Base-by-base conservation (phyloP, 2,797 vertebrate genomes). In the Sebastes trivittatus region DNA sequence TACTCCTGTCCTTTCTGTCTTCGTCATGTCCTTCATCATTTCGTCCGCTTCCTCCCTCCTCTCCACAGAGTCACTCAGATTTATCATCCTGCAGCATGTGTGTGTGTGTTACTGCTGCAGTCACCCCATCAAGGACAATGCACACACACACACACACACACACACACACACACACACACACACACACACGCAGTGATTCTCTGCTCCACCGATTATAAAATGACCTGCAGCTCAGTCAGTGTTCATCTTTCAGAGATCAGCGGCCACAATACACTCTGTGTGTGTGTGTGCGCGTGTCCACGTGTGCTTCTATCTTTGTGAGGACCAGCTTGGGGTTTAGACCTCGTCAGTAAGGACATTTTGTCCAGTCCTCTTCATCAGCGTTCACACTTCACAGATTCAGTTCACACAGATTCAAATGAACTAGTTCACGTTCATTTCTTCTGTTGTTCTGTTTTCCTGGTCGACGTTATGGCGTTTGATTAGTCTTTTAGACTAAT, bases 51-150 rank as follows among this genome's bases (percentile, higher is more conserved):
- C 14, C 32, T 38, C 27, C n/a, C 49, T 36, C 22, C 20, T 34
- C 56, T 36, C 42, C 38, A 10, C 25, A 13, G 2, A 68, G 67
- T 74, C 71, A 6, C 75, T 83, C 65, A 72, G 84, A 88, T 86
- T 89, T 88, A 86, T 90, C 69, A 69, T 82, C 80, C 87, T 81
- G 85, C 85, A 65, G 80, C 58, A 30, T 42, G 62, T 36, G 63
- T 72, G 29, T 34, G 73, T 46, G 52, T 56, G 61, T 60, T 16
- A 25, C 56, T 75, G 76, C 85, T 63, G 65, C 54, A 77, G 77
- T 46, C 42, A 65, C 62, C 46, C 56, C 2, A 27, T 32, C 73
- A 76, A 70, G 63, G 59, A 30, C 27, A 59, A 20, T 0, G 11
- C 61, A 49, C 36, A 10, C 36, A 65, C 34, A 68, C 54, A 32